These are phyloP conservation scores for Heteromurus nitidus DNA, from an alignment of 2,888 invertebrate genomes.

Conservation along the genomic window DNA sequence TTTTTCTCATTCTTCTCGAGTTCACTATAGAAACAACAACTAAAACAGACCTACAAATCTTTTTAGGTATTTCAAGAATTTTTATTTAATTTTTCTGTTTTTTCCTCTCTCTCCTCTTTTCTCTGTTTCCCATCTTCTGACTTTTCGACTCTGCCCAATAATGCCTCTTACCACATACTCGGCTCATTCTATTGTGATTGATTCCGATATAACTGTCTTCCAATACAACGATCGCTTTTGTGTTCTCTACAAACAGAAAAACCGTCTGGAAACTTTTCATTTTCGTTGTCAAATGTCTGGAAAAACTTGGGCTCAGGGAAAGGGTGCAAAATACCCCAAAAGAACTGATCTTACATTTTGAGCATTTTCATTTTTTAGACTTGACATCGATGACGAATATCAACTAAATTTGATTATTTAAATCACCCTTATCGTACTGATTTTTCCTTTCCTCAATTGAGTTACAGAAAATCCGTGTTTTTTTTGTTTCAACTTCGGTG, in stretches of 20 bases:
- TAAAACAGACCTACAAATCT: slow-evolving; percentile 56
- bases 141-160: background rate
- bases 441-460: background rate
- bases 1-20: slow-evolving; percentile 20
- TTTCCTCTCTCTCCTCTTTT: slow-evolving; percentile 32
- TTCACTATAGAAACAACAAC: slow-evolving; percentile 26
- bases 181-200: too few species aligned
- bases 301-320: background rate
- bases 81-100: slow-evolving; percentile 64
- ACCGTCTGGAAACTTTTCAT: too few species aligned
- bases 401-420: too few species aligned
- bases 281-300: background rate
- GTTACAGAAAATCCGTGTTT: background rate
- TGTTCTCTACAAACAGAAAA: background rate
- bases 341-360: background rate
- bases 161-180: too few species aligned
- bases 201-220: slow-evolving; percentile 51
- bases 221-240: too few species aligned
- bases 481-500: background rate
- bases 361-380: background rate
- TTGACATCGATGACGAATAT: too few species aligned
- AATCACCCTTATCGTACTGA: too few species aligned
- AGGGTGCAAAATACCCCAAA: slow-evolving; percentile 26
- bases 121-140: background rate
- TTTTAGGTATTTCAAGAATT: slow-evolving; percentile 67